Evolutionary conservation across 2,113 vertebrate genomes (phyloP).

Genomic region (Zapornia atra): DNA sequence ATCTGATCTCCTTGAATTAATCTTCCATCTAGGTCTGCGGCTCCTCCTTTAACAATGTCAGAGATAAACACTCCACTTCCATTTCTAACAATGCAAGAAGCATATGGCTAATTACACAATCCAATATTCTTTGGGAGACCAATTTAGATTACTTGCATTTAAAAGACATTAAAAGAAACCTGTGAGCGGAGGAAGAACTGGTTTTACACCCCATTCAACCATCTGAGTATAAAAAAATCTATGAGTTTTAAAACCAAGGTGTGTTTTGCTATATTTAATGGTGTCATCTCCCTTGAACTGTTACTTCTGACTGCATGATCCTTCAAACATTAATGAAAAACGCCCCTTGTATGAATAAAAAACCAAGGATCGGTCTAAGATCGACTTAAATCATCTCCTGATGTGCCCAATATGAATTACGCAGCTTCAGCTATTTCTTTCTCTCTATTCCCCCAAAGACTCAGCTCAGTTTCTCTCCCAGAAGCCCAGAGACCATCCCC

Average conservation of each 20-base stretch:
- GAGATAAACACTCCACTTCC: conserved; percentile 95
- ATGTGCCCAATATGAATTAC: not conserved
- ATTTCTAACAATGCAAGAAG: conserved; percentile 74
- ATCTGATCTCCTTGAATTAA: conserved; percentile 98
- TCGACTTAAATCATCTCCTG: not conserved
- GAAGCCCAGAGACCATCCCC: not conserved
- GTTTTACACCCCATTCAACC: conserved; percentile 1
- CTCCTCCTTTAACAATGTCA: conserved; percentile 94
- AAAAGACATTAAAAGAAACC: conserved; percentile 56
- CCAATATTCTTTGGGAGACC: conserved; percentile 52
- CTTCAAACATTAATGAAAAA: conserved; percentile 11
- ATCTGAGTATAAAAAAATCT: not conserved
- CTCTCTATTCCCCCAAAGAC: not conserved
- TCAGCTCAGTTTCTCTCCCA: not conserved
- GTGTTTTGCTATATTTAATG: conserved; percentile 18
- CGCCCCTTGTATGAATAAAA: not conserved
- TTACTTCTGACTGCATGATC: not conserved
- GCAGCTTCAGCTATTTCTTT: not conserved
- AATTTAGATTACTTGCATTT: conserved; percentile 50
- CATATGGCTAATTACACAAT: conserved; percentile 62
- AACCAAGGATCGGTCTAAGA: not conserved
- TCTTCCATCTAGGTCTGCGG: conserved; percentile 92
- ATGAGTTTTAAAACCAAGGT: not conserved
- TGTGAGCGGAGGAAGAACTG: conserved; percentile 34
- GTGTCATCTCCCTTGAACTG: not conserved